A percentile compares a stretch with the other conserved stretches of the same genome.
phyloP scores from a whole-genome alignment of 2,113 vertebrate species.

The Phyllostomus hastatus region DNA sequence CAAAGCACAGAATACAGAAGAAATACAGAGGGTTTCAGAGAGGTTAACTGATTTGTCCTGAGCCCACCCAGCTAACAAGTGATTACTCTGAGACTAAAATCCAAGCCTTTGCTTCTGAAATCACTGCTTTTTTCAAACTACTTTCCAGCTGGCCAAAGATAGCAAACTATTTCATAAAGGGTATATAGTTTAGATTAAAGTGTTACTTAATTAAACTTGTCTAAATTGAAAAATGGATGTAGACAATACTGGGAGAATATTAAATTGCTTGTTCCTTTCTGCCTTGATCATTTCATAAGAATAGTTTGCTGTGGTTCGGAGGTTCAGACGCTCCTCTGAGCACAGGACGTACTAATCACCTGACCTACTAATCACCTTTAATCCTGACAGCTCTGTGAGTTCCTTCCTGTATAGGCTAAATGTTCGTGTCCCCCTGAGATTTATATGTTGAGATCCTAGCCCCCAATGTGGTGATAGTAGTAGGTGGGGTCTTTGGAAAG shows the following conservation, averaged over 20 bases:
- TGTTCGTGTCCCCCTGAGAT: background rate
- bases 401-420: background rate
- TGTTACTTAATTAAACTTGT: background rate
- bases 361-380: no score
- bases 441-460: background rate
- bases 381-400: background rate
- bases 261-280: background rate
- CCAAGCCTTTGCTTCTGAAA: background rate
- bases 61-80: background rate
- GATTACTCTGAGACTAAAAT: background rate
- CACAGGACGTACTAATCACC: background rate
- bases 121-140: background rate
- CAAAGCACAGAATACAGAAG: background rate
- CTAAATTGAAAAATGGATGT: background rate
- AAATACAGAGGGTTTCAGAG: background rate
- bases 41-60: background rate
- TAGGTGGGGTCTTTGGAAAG: background rate
- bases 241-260: background rate
- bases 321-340: background rate
- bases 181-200: background rate
- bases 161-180: background rate
- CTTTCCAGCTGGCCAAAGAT: background rate
- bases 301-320: background rate
- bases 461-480: background rate
- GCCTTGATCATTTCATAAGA: background rate